These are phyloP conservation scores for Tamias sibiricus DNA, from an alignment of 2,113 vertebrate genomes.

Conservation along the genomic window DNA sequence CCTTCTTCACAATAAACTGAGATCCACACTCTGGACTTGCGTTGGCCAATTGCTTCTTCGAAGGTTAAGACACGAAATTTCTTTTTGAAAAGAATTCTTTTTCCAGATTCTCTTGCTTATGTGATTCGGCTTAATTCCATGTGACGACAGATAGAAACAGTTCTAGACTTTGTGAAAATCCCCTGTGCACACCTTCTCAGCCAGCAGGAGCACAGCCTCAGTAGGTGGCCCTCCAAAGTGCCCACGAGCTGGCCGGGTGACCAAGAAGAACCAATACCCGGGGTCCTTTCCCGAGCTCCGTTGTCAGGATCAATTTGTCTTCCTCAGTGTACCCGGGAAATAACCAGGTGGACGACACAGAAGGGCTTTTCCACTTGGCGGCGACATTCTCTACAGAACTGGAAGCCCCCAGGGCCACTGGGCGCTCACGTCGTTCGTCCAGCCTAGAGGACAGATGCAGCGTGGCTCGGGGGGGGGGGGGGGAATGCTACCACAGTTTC, in stretches of 20 bases:
- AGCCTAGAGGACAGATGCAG: background rate
- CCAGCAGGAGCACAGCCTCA: background rate
- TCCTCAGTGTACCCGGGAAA: background rate
- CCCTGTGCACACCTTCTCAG: background rate
- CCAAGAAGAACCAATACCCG: background rate
- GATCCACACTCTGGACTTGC: no score
- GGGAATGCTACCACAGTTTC: background rate
- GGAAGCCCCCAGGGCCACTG: no score
- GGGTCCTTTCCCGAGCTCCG: background rate
- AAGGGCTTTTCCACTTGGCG: background rate
- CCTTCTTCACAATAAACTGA: background rate
- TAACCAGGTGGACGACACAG: background rate
- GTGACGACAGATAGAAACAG: background rate
- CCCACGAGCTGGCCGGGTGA: background rate
- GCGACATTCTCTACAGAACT: background rate
- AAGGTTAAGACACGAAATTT: no score
- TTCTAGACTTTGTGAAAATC: background rate
- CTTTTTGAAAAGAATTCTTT: background rate
- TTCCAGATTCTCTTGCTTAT: slow-evolving; percentile 26
- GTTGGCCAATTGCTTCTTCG: background rate
- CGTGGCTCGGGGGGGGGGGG: background rate
- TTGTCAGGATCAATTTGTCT: background rate
- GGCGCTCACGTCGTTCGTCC: rapidly evolving
- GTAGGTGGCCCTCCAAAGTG: background rate
- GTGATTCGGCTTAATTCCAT: background rate